Base-by-base conservation (phyloP, 2,797 vertebrate genomes). In the Danio aesculapii region DNA sequence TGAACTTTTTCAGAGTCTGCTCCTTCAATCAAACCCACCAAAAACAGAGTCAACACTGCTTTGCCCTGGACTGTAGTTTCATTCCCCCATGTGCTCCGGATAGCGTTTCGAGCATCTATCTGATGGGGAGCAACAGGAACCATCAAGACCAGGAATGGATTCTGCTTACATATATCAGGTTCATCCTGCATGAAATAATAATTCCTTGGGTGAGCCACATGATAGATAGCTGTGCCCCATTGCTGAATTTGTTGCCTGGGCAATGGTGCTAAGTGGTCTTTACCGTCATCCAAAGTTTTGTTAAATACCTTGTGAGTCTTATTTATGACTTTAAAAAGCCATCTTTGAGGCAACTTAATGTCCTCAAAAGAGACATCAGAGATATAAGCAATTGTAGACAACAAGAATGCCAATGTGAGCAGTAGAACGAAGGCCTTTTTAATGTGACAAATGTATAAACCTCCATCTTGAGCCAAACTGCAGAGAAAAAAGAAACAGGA, bases 61-160 rank as follows among this genome's bases (percentile, higher is more conserved):
- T 93, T 21, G 0, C 91, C 93, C 3, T 87, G 89, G 46, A 95
- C 89, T 2, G 77, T 1, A 2, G 43, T 89, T 50, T 91, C 82
- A 0, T 91, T 92, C 1, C 91, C 95, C 96, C 96, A 97, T 0
- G 96, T 96, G 11, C 82, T 84, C 46, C 95, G 89, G 76, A 96
- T 92, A 47, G 88, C 91, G 0, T 87, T 1, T 0, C 95, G 84
- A 0, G 75, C 86, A 0, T 5, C 66, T 0, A 71, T 0, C 11
- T 94, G 81, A 0, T 19, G 0, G 0, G 93, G 90, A 1, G 44
- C 39, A 5, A 92, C 85, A 0, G 82, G 90, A 52, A 95, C 92
- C 84, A 97, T 83, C 17, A 96, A 81, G 6, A 95, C 91, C 86
- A 95, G 85, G 83, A 95, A 95, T 0, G 94, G 95, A 0, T 64